Evolutionary conservation across 2,888 invertebrate species (phyloP).

Genomic region (Lycocerus yunnanus): DNA sequence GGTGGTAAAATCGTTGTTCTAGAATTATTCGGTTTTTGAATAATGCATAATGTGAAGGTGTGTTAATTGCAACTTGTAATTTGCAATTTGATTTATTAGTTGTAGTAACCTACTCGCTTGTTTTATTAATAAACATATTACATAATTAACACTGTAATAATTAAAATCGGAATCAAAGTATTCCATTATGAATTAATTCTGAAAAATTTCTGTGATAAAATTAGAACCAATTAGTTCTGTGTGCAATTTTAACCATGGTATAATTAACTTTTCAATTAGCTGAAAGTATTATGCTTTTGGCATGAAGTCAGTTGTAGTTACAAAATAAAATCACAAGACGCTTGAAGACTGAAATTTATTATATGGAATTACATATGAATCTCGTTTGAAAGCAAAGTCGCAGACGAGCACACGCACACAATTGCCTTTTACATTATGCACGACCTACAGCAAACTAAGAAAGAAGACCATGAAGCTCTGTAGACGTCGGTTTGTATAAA

Average conservation of each 20-base stretch:
- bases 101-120: too few species aligned
- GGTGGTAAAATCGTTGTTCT: not conserved
- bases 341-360: constrained; percentile 4
- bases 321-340: not conserved
- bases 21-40: not conserved
- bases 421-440: constrained; percentile 20
- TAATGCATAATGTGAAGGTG: not conserved
- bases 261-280: not conserved
- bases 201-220: not conserved
- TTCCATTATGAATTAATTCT: not conserved
- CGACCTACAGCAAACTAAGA: constrained; percentile 15
- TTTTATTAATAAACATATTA: not conserved
- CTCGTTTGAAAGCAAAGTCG: constrained; percentile 3
- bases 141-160: not conserved
- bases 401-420: constrained; percentile 17
- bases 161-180: not conserved
- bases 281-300: not conserved
- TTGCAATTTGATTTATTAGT: not conserved
- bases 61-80: not conserved
- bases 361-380: constrained; percentile 2
- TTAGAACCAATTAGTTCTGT: not conserved
- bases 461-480: not conserved
- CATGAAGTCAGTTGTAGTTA: not conserved
- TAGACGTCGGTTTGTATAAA: not conserved
- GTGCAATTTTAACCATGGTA: too few species aligned